Evolutionary conservation across 2,113 vertebrate species (phyloP).

Genomic region (Neotoma lepida): DNA sequence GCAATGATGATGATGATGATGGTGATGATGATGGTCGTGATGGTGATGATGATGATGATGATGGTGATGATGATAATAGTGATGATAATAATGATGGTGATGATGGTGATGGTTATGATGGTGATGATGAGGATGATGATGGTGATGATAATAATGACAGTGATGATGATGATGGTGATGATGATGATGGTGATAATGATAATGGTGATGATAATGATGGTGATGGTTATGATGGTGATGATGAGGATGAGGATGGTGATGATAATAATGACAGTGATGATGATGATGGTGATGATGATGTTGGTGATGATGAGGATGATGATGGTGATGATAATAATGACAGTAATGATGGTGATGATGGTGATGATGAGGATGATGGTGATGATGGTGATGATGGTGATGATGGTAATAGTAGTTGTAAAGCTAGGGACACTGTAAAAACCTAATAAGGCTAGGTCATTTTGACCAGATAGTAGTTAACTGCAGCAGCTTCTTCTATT

Average conservation of each 20-base stretch:
- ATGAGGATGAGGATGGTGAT: too few relatives aligned
- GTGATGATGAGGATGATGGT: background rate
- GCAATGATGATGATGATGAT: background rate
- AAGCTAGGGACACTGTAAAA: background rate
- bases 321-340: too few relatives aligned
- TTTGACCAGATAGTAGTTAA: background rate
- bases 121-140: too few relatives aligned
- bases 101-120: background rate
- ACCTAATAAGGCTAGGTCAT: background rate
- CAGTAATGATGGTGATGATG: background rate
- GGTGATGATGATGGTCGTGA: too few relatives aligned
- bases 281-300: background rate
- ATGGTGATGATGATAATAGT: too few relatives aligned
- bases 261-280: too few relatives aligned
- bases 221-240: too few relatives aligned
- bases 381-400: background rate
- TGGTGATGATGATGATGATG: too few relatives aligned
- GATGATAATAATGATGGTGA: too few relatives aligned
- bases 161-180: background rate
- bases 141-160: background rate
- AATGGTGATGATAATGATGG: too few relatives aligned
- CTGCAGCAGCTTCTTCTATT: background rate
- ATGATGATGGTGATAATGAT: too few relatives aligned
- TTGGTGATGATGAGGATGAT: too few relatives aligned
- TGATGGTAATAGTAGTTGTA: background rate